Base-by-base conservation (phyloP, 2,113 vertebrate genomes). In the Psettodes erumei region DNA sequence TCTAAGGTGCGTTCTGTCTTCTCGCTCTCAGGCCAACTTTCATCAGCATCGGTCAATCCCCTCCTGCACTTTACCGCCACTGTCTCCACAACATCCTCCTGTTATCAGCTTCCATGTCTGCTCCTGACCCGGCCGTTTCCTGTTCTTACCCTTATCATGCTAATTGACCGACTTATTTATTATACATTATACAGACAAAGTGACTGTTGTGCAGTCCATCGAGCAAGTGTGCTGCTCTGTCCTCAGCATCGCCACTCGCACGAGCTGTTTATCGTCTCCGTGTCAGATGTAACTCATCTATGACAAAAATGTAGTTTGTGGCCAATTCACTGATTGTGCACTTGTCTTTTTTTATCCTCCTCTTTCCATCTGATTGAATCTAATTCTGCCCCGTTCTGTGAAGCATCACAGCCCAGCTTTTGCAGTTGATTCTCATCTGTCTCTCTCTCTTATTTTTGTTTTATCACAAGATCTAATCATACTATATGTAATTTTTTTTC, bases 111-210 rank as follows among this genome's bases (percentile, higher is more conserved):
- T 73, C 68, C 37, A 27, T 42, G 66, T 77, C 66, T 86, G 68
- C 77, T 64, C 42, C 55, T 65, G 50, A 72, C 64, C 51, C 55
- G 54, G 72, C 45, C 81, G 47, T 81, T 86, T 88, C 84, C 83
- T 84, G 70, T 64, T 64, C 45, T 84, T 85, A 71, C 81, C 63
- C 77, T 81, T 77, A 79, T 74, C 73, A 80, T 72, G 60, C 58
- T 89, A 86, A 85, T 88, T 72, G 85, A 70, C 77, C 42, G 35
- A 35, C 79, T 88, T 77, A 88, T 89, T 78, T 61, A 88, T 89
- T 79, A 86, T 87, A 77, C 75, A 90, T 88, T 27, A 74, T 32
- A 25, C 38, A 77, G 51, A 81, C 81, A 86, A 71, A 74, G 55
- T 30, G 54, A 55, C 61, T 32, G 73, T 43, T 66, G 37, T 33